phyloP scores from a whole-genome alignment of 1,140 invertebrate species.

The Trichonephila clavata region DNA sequence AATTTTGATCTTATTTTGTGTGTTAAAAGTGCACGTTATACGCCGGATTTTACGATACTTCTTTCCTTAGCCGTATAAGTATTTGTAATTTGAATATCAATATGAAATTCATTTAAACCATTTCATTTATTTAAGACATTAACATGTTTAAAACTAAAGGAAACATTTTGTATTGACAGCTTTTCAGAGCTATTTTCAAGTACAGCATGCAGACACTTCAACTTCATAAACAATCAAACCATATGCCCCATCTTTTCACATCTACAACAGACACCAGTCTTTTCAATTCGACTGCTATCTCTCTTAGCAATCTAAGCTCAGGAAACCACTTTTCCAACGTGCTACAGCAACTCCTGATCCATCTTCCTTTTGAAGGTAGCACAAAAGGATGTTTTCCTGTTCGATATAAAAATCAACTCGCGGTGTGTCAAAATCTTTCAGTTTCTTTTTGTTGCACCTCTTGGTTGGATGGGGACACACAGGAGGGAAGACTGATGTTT shows the following conservation, averaged over 20 bases:
- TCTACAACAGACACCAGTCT: neutral
- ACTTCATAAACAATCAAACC: neutral
- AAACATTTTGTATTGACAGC: no score
- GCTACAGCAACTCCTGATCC: neutral
- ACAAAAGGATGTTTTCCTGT: conserved; percentile 37
- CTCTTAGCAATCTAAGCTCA: neutral
- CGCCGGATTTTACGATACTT: no score
- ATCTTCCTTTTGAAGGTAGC: conserved; percentile 16
- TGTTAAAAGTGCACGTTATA: no score
- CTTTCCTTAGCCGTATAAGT: no score
- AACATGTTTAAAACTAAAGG: no score
- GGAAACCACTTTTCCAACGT: conserved; percentile 9
- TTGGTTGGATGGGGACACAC: neutral
- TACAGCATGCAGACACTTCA: neutral
- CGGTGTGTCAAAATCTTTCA: conserved; percentile 26
- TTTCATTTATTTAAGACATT: no score
- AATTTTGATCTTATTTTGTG: no score
- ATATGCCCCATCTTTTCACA: neutral
- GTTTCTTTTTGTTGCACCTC: neutral
- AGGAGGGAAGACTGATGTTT: neutral
- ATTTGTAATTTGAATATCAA: no score
- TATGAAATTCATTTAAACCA: no score
- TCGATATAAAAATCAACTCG: neutral
- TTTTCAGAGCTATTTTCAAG: no score
- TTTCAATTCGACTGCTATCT: conserved; percentile 1